Base-by-base conservation (phyloP, 2,113 vertebrate genomes). In the Dasypus novemcinctus region DNA sequence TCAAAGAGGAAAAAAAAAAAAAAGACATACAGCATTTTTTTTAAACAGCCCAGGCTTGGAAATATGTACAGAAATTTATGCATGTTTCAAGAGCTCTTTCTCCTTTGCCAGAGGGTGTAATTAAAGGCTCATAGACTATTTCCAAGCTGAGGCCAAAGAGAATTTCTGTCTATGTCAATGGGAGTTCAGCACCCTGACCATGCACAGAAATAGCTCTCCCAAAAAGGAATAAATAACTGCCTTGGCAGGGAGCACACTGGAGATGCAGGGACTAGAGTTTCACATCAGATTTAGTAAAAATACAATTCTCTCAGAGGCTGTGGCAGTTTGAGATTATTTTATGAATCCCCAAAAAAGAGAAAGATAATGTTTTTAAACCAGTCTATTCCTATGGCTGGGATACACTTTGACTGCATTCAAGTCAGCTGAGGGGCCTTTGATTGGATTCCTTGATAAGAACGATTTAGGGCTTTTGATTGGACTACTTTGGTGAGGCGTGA, bases 121-220 rank as follows among this genome's bases (percentile, higher is more conserved):
- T 97, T 97, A 97, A 96, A 95, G 81, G 87, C 68, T 79, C 94
- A 87, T 4, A 96, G 92, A 95, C 87, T 95, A 88, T 84, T 91
- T 97, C 87, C 90, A 94, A 93, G 79, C 74, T 18, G 86, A 83
- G 46, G 94, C 74, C 91, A 85, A 78, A 97, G 57, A 96, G 91
- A 91, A 75, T 93, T 76, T 76, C 25, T 1, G 76, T 59, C 29
- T 5, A 82, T 95, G 97, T 95, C 95, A 59, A 59, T 46, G 68
- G 64, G 33, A 96, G 89, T 81, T 91, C 69, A 97, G 86, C 66
- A 61, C 90, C 17, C 29, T 38, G 82, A 64, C 43, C 59, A 54
- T 0, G 29, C 78, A 93, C 46, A 86, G 63, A 49, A 92, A 92
- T 71, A 94, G 92, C 76, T 84, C 78, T 17, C 94, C 88, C 91